These are phyloP conservation scores for Triplophysa tibetana DNA, from an alignment of 2,113 vertebrate genomes.

Conservation along the genomic window DNA sequence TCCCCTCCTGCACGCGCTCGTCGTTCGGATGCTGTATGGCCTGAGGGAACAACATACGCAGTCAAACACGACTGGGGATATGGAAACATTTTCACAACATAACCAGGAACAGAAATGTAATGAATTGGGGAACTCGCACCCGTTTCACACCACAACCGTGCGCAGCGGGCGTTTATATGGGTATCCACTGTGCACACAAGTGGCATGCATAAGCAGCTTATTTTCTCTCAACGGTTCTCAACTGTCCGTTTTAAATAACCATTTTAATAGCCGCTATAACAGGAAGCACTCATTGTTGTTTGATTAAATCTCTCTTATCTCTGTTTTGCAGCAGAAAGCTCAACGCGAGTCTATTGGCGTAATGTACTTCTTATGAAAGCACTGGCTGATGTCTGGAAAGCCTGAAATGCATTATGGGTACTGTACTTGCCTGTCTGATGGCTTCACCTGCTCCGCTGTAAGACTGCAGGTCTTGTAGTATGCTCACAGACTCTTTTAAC, in stretches of 20 bases:
- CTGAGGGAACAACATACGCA: constrained; percentile 62
- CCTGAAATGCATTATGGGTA: neutral
- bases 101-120: neutral
- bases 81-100: neutral
- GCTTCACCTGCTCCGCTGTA: constrained; percentile 95
- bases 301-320: too few species aligned
- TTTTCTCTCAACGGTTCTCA: too few species aligned
- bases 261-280: too few species aligned
- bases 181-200: too few species aligned
- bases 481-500: constrained; percentile 87
- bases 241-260: too few species aligned
- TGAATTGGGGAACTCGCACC: neutral
- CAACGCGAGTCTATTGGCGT: too few species aligned
- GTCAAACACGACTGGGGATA: neutral
- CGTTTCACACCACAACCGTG: neutral
- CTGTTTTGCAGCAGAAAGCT: too few species aligned
- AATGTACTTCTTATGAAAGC: too few species aligned
- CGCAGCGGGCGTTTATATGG: too few species aligned
- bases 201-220: too few species aligned
- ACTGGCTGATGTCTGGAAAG: neutral
- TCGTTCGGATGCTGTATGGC: constrained; percentile 91
- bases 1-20: constrained; percentile 88
- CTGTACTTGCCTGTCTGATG: constrained; percentile 85
- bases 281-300: too few species aligned
- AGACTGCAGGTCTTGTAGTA: constrained; percentile 91